These are phyloP conservation scores for Aphrophora alni DNA, from an alignment of 2,888 invertebrate species.

Conservation along the genomic window DNA sequence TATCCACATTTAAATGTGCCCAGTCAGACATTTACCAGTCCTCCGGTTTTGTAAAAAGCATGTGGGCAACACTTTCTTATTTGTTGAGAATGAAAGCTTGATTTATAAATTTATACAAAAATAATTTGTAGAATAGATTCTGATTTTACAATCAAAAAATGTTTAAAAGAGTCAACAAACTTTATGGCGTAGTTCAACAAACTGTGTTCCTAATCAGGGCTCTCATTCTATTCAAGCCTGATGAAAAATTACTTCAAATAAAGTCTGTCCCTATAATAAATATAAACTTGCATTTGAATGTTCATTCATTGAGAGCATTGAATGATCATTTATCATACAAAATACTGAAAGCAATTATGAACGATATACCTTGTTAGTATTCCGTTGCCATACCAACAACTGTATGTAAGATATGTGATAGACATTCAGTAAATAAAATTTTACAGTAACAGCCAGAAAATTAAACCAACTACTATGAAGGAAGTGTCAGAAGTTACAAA, in stretches of 20 bases:
- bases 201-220: neutral
- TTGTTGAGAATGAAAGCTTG: too few species aligned
- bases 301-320: too few species aligned
- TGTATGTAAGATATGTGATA: neutral
- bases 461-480: neutral
- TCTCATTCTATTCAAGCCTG: neutral
- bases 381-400: neutral
- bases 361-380: neutral
- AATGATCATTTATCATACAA: neutral
- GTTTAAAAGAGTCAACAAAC: too few species aligned
- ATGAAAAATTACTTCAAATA: neutral
- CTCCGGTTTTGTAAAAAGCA: too few species aligned
- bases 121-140: too few species aligned
- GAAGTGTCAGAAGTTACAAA: neutral
- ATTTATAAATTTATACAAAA: too few species aligned
- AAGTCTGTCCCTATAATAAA: neutral
- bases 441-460: neutral
- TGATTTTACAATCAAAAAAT: too few species aligned
- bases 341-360: neutral
- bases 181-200: neutral
- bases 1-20: too few species aligned
- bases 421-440: neutral
- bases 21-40: too few species aligned
- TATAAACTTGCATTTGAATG: neutral
- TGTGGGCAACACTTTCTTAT: too few species aligned